Percentiles rank a stretch among this genome's conserved stretches.
Conservation (phyloP, 1,140 invertebrate genomes). For the Hyles euphorbiae region DNA sequence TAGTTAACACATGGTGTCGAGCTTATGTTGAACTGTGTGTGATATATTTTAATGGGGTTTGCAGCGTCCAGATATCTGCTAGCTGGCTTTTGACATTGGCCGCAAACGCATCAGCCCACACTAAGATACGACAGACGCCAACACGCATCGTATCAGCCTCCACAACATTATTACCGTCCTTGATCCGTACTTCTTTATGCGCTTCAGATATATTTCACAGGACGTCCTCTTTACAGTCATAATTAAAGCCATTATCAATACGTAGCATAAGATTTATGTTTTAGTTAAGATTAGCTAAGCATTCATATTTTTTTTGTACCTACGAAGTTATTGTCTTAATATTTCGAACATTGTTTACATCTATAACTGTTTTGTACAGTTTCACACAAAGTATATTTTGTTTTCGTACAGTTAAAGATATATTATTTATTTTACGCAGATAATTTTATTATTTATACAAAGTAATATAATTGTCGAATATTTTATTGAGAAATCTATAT, state of each 20-base stretch:
- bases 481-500: conserved; percentile 48
- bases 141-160: conserved; percentile 54
- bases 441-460: conserved; percentile 60
- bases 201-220: conserved; percentile 19
- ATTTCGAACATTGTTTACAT: conserved; percentile 46
- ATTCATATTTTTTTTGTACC: conserved; percentile 61
- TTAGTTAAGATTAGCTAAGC: conserved; percentile 59
- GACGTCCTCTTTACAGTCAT: conserved; percentile 57
- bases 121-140: conserved; percentile 69
- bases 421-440: conserved; percentile 64
- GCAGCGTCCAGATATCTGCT: conserved; percentile 76
- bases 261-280: conserved; percentile 51
- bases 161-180: conserved; percentile 66
- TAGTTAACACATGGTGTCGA: conserved; percentile 36
- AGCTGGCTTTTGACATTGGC: conserved; percentile 76
- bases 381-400: conserved; percentile 62
- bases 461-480: conserved; percentile 44
- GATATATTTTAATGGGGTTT: conserved; percentile 70
- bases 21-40: conserved; percentile 50
- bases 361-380: conserved; percentile 59
- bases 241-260: conserved; percentile 60
- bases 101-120: conserved; percentile 59
- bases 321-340: conserved; percentile 57
- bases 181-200: conserved; percentile 23
- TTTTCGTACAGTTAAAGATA: conserved; percentile 66